Evolutionary conservation across 2,113 vertebrate species (phyloP).

Genomic region (Hyla sarda): DNA sequence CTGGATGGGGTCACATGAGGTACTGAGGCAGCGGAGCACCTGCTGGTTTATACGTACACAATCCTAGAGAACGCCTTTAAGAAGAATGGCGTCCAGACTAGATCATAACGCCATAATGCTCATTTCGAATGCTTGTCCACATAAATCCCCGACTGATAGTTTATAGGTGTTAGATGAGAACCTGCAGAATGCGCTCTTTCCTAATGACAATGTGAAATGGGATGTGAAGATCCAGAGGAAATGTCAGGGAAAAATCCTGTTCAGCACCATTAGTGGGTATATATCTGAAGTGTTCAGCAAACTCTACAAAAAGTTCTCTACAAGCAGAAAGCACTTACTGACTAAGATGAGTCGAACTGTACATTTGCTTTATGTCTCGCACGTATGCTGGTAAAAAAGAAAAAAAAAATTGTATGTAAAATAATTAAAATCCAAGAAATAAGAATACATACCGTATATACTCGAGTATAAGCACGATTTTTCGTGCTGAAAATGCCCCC

Average conservation of each 20-base stretch:
- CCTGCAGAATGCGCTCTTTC: slow-evolving; percentile 45
- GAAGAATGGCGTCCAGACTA: background rate
- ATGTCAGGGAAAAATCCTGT: slow-evolving; percentile 12
- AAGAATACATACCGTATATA: too few relatives aligned
- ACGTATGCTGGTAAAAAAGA: too few relatives aligned
- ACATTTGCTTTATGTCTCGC: too few relatives aligned
- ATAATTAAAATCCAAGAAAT: too few relatives aligned
- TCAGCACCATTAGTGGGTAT: slow-evolving; percentile 2
- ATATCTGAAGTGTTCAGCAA: slow-evolving; percentile 25
- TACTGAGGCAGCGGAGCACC: background rate
- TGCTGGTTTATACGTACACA: too few relatives aligned
- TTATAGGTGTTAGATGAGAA: background rate
- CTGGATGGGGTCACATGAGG: background rate
- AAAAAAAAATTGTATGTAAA: too few relatives aligned
- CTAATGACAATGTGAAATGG: slow-evolving; percentile 32
- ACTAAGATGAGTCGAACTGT: too few relatives aligned
- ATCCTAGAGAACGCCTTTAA: background rate
- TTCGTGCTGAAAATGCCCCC: too few relatives aligned
- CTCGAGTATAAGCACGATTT: too few relatives aligned
- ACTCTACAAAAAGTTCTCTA: background rate
- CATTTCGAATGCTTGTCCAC: background rate
- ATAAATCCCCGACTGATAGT: background rate
- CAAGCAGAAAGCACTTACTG: background rate
- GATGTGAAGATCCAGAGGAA: slow-evolving; percentile 11
- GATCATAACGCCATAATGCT: background rate